Evolutionary conservation across 2,888 invertebrate genomes (phyloP).

Genomic region (Fragum sueziense): DNA sequence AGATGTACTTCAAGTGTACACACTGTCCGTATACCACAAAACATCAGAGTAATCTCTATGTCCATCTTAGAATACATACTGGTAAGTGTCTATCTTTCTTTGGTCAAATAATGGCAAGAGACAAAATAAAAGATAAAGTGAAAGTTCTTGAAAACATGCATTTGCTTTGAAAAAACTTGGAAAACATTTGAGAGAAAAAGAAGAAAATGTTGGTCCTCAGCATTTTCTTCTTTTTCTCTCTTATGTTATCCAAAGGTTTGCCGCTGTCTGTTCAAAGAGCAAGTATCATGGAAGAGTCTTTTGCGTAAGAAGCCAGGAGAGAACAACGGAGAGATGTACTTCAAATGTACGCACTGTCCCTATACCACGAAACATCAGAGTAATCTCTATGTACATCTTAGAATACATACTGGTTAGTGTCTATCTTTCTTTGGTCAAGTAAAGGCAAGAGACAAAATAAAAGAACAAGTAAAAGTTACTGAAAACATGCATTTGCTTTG

Average conservation of each 20-base stretch:
- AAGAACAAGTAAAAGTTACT: too few species aligned
- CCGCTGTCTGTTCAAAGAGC: too few species aligned
- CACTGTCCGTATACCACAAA: constrained; percentile 82
- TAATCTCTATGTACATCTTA: constrained; percentile 81
- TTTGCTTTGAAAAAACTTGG: too few species aligned
- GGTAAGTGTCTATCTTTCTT: constrained; percentile 68
- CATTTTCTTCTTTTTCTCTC: too few species aligned
- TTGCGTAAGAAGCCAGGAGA: constrained; percentile 68
- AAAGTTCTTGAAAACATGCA: not conserved
- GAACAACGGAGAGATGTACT: constrained; percentile 77
- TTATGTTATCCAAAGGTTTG: too few species aligned
- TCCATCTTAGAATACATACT: constrained; percentile 81
- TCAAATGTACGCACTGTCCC: constrained; percentile 82
- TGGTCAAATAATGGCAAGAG: not conserved
- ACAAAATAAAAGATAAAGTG: not conserved
- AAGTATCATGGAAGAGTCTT: constrained; percentile 80
- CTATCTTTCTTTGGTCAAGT: too few species aligned
- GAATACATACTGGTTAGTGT: constrained; percentile 82
- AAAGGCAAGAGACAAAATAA: too few species aligned
- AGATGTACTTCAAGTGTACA: constrained; percentile 82
- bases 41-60: constrained; percentile 82
- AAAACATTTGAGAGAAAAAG: too few species aligned
- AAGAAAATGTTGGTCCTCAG: too few species aligned
- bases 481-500: too few species aligned
- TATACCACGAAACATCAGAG: constrained; percentile 82